Evolutionary conservation across 2,113 vertebrate genomes (phyloP), one percentile per base, ranked within the genome.

Genomic region (Proteles cristata): DNA sequence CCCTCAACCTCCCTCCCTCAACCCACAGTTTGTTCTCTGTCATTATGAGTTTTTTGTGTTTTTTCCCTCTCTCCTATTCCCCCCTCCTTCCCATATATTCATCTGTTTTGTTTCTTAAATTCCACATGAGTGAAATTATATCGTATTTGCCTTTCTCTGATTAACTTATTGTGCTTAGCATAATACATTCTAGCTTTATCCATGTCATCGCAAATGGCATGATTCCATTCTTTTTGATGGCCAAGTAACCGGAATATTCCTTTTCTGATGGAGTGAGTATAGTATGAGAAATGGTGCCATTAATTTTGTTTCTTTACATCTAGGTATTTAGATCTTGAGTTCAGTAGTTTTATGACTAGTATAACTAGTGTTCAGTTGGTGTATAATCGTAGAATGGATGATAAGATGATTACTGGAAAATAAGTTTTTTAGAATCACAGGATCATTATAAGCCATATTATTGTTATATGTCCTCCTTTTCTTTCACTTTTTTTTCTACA

Each of bases 301-400:
- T 53, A 58, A 43, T 43, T 93, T 83, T 92, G 50, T 28, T 63
- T 69, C 55, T 96, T 93, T 58, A 74, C 50, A 81, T 90, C 39
- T 71, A 58, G 69, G 8, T 31, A 92, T 58, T 91, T 92, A 74
- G 39, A 71, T 53, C 1, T 81, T 90, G 83, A 79, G 33, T 63
- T 94, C 45, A 93, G 17, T 85, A 88, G 35, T 96, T 86, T 92
- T 93, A 79, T 73, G 50, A 71, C 25, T 86, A 50, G 11, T 66
- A 55, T 48, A 86, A 77, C 14, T 95, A n/a, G 50, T 50, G 11
- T 74, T 88, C 31, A 63, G 1, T 17, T 97, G 33, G 88, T 92
- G 9, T 25, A 17, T 86, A 91, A 39, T 89, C 39, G 33, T 50
- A 92, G 66, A n/a, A 23, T 88, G 53, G 76, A 48, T 69, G 79